These are phyloP conservation scores for Brevimyrus niger DNA, from an alignment of 2,113 vertebrate genomes.

Conservation along the genomic window DNA sequence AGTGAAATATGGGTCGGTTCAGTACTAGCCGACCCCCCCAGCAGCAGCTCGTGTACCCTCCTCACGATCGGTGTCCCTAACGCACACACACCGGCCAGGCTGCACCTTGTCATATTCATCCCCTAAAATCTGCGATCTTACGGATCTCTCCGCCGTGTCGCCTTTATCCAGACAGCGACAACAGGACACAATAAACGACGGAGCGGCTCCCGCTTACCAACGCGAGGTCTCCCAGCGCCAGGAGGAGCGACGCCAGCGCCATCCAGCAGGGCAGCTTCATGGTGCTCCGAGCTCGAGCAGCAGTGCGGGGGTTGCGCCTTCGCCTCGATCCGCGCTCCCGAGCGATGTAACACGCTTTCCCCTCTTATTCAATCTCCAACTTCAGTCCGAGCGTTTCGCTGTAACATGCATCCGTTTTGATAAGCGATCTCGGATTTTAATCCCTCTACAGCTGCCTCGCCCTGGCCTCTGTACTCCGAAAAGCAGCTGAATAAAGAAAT, in stretches of 20 bases:
- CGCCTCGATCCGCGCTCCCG: slow-evolving; percentile 42
- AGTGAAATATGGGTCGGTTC: slow-evolving; percentile 54
- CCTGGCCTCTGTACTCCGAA: slow-evolving; percentile 33
- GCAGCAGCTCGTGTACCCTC: slow-evolving; percentile 19
- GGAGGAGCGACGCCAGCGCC: slow-evolving; percentile 55
- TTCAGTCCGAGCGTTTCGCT: slow-evolving; percentile 45
- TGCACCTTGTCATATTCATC: neutral
- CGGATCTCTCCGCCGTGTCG: neutral
- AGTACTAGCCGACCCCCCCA: slow-evolving; percentile 42
- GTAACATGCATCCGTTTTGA: slow-evolving; percentile 49
- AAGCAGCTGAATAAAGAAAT: slow-evolving; percentile 21
- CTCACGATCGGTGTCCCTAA: slow-evolving; percentile 18
- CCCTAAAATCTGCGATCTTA: neutral
- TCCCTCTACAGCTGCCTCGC: slow-evolving; percentile 29
- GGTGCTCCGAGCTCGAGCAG: slow-evolving; percentile 42
- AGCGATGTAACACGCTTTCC: slow-evolving; percentile 21
- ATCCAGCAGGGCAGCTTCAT: slow-evolving; percentile 64
- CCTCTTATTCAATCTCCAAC: slow-evolving; percentile 44
- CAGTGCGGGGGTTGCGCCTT: slow-evolving; percentile 41
- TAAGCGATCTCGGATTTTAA: slow-evolving; percentile 25
- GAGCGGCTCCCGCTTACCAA: slow-evolving; percentile 48
- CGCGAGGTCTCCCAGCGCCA: slow-evolving; percentile 52
- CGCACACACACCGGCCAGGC: neutral
- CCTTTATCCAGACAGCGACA: slow-evolving; percentile 35
- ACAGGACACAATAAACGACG: slow-evolving; percentile 42